Evolutionary conservation across 2,888 invertebrate genomes (phyloP).

Genomic region (Tiliacea aurago): DNA sequence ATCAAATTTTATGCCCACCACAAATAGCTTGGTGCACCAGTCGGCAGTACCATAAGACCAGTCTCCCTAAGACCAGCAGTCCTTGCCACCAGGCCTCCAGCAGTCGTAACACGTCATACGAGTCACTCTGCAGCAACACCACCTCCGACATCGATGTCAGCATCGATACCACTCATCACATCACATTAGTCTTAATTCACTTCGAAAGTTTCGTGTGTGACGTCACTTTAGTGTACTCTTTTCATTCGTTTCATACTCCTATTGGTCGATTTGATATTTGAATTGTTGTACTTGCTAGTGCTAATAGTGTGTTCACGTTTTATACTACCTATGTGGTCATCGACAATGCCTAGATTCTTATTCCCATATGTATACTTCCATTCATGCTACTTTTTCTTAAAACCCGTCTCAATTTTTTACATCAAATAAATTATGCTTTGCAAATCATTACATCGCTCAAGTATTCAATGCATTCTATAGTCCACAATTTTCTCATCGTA

Average conservation of each 20-base stretch:
- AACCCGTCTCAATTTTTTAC: slow-evolving; percentile 11
- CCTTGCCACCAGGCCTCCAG: slow-evolving; percentile 90
- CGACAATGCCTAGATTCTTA: background rate
- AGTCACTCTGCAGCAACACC: slow-evolving; percentile 83
- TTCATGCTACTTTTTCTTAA: slow-evolving; percentile 4
- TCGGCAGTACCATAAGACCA: slow-evolving; percentile 84
- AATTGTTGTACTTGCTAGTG: background rate
- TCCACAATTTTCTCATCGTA: slow-evolving; percentile 42
- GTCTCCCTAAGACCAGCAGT: slow-evolving; percentile 85
- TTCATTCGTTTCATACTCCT: slow-evolving; percentile 24
- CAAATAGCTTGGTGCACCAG: slow-evolving; percentile 78
- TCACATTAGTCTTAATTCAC: slow-evolving; percentile 34
- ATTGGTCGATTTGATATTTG: background rate
- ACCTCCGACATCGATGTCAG: slow-evolving; percentile 77
- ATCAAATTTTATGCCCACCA: slow-evolving; percentile 68
- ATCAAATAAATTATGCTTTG: slow-evolving; percentile 5
- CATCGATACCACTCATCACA: slow-evolving; percentile 68
- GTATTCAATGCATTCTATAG: slow-evolving; percentile 20
- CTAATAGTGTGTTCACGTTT: slow-evolving; percentile 36
- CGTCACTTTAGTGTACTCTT: background rate
- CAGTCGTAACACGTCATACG: slow-evolving; percentile 83
- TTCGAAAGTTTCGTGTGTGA: slow-evolving; percentile 6
- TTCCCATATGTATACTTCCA: background rate
- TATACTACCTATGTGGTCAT: background rate
- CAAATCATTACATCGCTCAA: slow-evolving; percentile 7